Evolutionary conservation across 1,140 invertebrate genomes (phyloP), one percentile per base, ranked within the genome.

Genomic region (Andricus grossulariae): DNA sequence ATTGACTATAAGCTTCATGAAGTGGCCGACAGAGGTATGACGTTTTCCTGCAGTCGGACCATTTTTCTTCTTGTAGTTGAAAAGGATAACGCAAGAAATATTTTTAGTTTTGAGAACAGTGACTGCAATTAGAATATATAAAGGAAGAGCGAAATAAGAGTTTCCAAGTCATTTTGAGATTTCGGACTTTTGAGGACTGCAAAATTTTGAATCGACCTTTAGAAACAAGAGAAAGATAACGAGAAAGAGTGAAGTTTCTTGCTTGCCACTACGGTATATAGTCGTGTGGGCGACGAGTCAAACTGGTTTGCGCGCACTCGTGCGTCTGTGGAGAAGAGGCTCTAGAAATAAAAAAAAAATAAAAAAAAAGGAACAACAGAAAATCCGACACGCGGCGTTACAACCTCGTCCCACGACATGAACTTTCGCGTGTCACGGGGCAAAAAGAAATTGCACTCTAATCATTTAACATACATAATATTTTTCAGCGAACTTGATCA

Each of bases 251-350:
- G 21, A 66, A 57, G 55, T 57, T 57, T 45, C 52, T 54, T 18
- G 51, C 18, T 54, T 54, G 11, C 39, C 39, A 45, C 39, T 45
- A 45, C 39, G 10, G 32, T 66, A 13, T 66, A 66, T 13, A 32
- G 32, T 66, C 25, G 60, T 66, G 60, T 66, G 60, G 60, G 60
- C 60, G 60, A 66, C 25, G 60, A 66, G 60, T 66, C 60, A 66
- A 66, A 66, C 60, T 39, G 60, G 60, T 66, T 66, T 66, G 25
- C 15, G 60, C 25, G 60, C 60, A 66, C 60, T 66, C 60, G 39
- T 66, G 60, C 60, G 60, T 66, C 60, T 66, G 60, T 66, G n/a
- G 39, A 66, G 60, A 66, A 66, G 60, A 45, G 60, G 60, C 60
- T 39, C 15, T 66, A 32, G 25, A 66, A 66, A 39, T 39, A 66